Conservation (phyloP, 1,140 invertebrate genomes). For the Aphelinus atriplicis region DNA sequence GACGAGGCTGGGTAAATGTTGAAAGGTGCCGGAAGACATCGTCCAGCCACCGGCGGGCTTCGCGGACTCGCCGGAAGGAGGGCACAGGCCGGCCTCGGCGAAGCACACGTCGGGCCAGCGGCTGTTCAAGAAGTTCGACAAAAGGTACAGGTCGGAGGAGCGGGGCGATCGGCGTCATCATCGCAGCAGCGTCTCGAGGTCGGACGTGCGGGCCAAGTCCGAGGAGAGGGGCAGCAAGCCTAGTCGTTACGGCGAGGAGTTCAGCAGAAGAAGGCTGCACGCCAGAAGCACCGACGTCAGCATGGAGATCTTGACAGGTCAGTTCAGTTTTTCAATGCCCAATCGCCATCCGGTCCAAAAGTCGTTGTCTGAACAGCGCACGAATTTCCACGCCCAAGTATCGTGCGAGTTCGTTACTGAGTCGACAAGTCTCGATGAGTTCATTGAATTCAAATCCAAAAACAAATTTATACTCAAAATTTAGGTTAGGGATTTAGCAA, state of each 20-base stretch:
- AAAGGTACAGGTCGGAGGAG: conserved; percentile 84
- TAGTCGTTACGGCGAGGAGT: conserved; percentile 69
- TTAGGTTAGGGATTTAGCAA: too few relatives aligned
- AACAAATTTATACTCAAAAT: too few relatives aligned
- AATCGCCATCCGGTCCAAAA: too few relatives aligned
- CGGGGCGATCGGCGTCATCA: conserved; percentile 71
- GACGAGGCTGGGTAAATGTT: not conserved
- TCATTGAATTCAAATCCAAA: too few relatives aligned
- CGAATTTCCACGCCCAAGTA: too few relatives aligned
- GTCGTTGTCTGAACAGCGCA: too few relatives aligned
- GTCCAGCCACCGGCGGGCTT: conserved; percentile 88
- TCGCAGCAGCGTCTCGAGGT: conserved; percentile 71
- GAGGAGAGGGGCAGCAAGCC: conserved; percentile 74
- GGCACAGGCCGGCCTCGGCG: conserved; percentile 57
- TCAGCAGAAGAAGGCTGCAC: conserved; percentile 71
- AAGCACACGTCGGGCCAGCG: conserved; percentile 65
- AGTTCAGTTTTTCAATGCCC: conserved; percentile 30
- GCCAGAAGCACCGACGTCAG: conserved; percentile 78
- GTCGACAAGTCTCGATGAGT: too few relatives aligned
- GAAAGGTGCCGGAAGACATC: conserved; percentile 75
- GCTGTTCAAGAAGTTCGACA: conserved; percentile 84
- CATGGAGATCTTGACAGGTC: conserved; percentile 76
- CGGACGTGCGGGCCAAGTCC: conserved; percentile 80
- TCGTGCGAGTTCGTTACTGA: too few relatives aligned
- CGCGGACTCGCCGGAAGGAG: conserved; percentile 81